Percentiles rank a stretch among this genome's conserved stretches.
phyloP scores from a whole-genome alignment of 2,888 invertebrate genomes.

The Eupeodes luniger region DNA sequence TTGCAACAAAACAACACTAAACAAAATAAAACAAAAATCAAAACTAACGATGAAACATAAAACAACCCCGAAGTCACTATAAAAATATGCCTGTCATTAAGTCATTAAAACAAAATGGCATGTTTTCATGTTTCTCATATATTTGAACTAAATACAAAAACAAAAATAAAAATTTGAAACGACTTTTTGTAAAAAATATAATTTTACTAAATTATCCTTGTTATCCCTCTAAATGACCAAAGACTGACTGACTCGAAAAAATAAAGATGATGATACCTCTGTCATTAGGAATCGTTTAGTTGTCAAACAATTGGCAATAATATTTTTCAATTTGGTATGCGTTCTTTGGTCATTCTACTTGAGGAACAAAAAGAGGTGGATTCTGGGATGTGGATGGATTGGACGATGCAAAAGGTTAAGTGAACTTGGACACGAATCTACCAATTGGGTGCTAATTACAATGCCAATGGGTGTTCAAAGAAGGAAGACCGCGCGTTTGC shows the following conservation, averaged over 20 bases:
- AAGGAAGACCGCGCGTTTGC: slow-evolving; percentile 11
- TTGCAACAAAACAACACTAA: not conserved
- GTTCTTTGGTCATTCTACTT: too few species aligned
- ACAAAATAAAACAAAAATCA: slow-evolving; percentile 6
- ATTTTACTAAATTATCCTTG: slow-evolving; percentile 55
- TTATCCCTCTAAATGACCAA: slow-evolving; percentile 36
- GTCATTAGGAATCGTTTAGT: slow-evolving; percentile 72
- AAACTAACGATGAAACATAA: slow-evolving; percentile 43
- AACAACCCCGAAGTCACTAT: not conserved
- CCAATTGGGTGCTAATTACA: slow-evolving; percentile 72
- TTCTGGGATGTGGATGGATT: not conserved
- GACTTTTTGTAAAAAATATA: not conserved
- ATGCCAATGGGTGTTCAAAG: slow-evolving; percentile 51
- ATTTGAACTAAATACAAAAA: not conserved
- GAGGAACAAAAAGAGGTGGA: not conserved
- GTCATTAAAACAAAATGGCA: slow-evolving; percentile 35
- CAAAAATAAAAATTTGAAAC: not conserved
- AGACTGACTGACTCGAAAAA: not conserved
- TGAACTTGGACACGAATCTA: slow-evolving; percentile 33
- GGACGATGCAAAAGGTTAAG: not conserved
- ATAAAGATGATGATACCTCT: slow-evolving; percentile 58
- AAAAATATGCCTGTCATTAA: slow-evolving; percentile 38
- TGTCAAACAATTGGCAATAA: slow-evolving; percentile 69
- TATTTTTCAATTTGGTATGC: slow-evolving; percentile 48
- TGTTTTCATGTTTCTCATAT: slow-evolving; percentile 35